phyloP scores from a whole-genome alignment of 2,888 invertebrate genomes.

The Tinea pellionella region DNA sequence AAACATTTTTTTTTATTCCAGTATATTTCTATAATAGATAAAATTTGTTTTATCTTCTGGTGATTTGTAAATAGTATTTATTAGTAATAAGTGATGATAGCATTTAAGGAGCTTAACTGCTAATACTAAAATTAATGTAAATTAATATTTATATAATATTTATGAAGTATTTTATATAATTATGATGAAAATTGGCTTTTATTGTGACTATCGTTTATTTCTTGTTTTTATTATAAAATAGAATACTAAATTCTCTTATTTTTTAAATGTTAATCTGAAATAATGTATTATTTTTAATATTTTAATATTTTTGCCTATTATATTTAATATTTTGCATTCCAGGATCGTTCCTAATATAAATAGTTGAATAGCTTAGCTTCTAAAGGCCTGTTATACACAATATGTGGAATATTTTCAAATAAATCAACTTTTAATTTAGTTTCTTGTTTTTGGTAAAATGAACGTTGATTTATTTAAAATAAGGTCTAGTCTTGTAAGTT shows the following conservation, averaged over 20 bases:
- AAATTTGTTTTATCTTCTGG: conserved; percentile 43
- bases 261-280: neutral
- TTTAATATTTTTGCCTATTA: neutral
- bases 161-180: conserved; percentile 46
- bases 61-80: conserved; percentile 68
- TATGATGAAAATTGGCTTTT: conserved; percentile 1
- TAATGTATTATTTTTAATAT: neutral
- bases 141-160: conserved; percentile 67
- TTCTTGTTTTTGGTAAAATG: neutral
- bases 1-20: neutral
- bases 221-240: conserved; percentile 2
- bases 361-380: neutral
- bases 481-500: conserved; percentile 16
- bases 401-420: neutral
- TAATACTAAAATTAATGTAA: conserved; percentile 59
- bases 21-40: neutral
- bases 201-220: neutral
- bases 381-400: neutral
- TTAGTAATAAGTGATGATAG: conserved; percentile 60
- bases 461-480: conserved; percentile 1
- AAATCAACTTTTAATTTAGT: neutral
- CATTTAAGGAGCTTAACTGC: conserved; percentile 59
- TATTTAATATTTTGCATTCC: neutral
- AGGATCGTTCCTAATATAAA: conserved; percentile 2
- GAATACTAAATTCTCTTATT: neutral